Base-by-base conservation (phyloP, 1,140 invertebrate species). In the Heliothis virescens region DNA sequence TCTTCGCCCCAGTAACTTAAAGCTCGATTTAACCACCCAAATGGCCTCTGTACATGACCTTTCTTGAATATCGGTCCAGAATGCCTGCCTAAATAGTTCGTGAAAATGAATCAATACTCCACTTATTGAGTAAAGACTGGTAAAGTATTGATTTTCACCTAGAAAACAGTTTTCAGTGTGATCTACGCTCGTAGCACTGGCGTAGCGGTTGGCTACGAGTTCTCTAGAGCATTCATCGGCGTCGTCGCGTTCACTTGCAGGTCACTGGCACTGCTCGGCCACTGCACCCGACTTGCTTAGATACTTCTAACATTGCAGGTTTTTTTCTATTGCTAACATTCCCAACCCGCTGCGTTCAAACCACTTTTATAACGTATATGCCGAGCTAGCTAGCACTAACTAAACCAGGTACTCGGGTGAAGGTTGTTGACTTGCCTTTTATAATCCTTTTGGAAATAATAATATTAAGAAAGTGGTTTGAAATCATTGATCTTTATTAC, bases 291-390 rank as follows among this genome's bases (percentile, higher is more conserved):
- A 85, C 91, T 88, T 83, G 88, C 89, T 92, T 93, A 94, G 92
- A 93, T 93, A 91, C 87, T 92, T 93, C 93, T 94, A 94, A 94
- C 89, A 86, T 89, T 91, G 90, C 88, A 88, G 85, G 88, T 90
- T 93, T 93, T 93, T 93, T 94, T 93, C 89, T 94, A 92, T 91
- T 86, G 84, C 87, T 86, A 85, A 88, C 91, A 93, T 94, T 94
- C 92, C 86, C 86, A 87, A 83, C 86, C 53, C 78, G 83, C 82
- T 85, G 89, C 81, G 87, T 91, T 91, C 87, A 89, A 90, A 86
- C 85, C 83, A 87, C 86, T 89, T 88, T 88, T 87, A 86, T 87
- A 88, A 63, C 26, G 48, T 65, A 79, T 50, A 62, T 72, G 29
- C 60, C 21, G 41, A 16, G 83, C 79, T 78, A 86, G 81, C 84